Evolutionary conservation across 2,113 vertebrate genomes (phyloP).

Genomic region (Albula glossodonta): DNA sequence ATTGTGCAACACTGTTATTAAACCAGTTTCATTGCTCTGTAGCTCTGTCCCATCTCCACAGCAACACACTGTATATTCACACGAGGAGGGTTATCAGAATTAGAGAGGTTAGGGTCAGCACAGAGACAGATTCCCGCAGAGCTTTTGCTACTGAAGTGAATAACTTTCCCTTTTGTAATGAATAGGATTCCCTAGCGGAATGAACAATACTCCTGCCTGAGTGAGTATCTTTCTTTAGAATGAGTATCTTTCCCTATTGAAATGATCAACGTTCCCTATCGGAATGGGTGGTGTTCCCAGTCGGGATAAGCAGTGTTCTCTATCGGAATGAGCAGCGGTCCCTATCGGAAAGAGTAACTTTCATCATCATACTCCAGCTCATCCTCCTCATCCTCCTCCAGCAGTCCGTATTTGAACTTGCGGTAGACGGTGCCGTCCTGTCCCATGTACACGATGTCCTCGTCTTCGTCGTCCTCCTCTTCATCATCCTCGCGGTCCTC

Average conservation of each 20-base stretch:
- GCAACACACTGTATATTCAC: neutral
- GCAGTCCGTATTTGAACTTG: conserved; percentile 86
- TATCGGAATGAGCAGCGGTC: neutral
- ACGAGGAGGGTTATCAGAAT: neutral
- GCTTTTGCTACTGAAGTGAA: neutral
- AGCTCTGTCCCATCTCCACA: neutral
- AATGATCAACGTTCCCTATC: neutral
- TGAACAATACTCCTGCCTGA: neutral
- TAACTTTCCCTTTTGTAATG: neutral
- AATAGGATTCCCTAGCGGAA: neutral
- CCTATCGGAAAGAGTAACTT: conserved; percentile 79
- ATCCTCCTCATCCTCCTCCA: conserved; percentile 80
- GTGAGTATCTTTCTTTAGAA: neutral
- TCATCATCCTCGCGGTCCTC: conserved; percentile 71
- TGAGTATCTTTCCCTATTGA: neutral
- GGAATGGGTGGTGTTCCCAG: neutral
- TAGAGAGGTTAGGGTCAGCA: neutral
- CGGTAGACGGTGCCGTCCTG: conserved; percentile 87
- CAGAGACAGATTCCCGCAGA: neutral
- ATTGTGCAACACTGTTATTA: neutral
- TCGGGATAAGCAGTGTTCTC: neutral
- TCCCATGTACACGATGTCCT: conserved; percentile 92
- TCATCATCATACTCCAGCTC: conserved; percentile 93
- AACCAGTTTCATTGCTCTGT: neutral
- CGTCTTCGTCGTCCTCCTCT: conserved; percentile 74